Base-by-base conservation (phyloP, 2,797 vertebrate genomes). In the Vespertilio murinus region DNA sequence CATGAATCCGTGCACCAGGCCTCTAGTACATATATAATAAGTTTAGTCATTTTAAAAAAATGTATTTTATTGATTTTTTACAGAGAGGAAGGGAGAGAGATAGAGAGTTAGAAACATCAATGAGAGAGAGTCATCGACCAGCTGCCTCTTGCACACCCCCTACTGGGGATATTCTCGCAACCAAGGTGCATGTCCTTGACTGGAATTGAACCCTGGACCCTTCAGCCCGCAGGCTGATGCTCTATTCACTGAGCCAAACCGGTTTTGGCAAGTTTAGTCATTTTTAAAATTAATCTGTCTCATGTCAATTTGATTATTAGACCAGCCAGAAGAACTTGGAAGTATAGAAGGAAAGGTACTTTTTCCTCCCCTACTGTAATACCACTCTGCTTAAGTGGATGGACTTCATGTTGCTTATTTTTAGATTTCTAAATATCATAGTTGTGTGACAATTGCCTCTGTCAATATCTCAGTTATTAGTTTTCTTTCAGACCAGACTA, bases 391-490 rank as follows among this genome's bases (percentile, higher is more conserved):
- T 90, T 78, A 87, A 33, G 18, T 52, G 13, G 92, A 33, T 94
- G 49, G 69, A 70, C 69, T 95, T 95, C 33, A 52, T 54, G 54
- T 42, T 85, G 38, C 33, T 65, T 42, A 11, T 33, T 90, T 92
- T 88, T 81, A 93, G 40, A 33, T 90, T 90, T 80, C n/a, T 78
- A 82, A 82, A 78, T 75, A 25, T 83, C 40, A 83, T 71, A 47
- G 33, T 80, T 52, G 18, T 93, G 80, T 90, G 87, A 79, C 13
- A 88, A 45, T 82, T 83, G 70, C 47, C 56, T 81, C 25, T 85
- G 33, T 90, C 35, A 64, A 4, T 77, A 64, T 86, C 35, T 78
- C 8, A 77, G 30, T 54, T 92, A 45, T n/a, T 54, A 23, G 22
- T 87, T 93, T 88, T 23, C 78, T 59, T 89, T 64, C n/a, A 82